phyloP scores from a whole-genome alignment of 1,140 invertebrate genomes.

The Nautilus pompilius region DNA sequence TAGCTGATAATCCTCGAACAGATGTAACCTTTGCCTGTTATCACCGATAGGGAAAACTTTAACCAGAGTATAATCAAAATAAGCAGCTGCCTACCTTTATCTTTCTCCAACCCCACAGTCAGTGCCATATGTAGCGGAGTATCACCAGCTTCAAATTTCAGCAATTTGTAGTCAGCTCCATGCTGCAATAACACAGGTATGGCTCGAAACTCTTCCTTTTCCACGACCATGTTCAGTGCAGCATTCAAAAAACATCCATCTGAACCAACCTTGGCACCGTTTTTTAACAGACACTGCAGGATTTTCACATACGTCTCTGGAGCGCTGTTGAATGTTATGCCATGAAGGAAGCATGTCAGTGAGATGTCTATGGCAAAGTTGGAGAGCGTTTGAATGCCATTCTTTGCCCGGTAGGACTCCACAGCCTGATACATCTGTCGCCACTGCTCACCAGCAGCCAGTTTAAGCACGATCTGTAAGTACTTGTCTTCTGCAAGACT shows the following conservation, averaged over 20 bases:
- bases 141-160: slow-evolving; percentile 27
- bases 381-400: slow-evolving; percentile 9
- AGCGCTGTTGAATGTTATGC: slow-evolving; percentile 5
- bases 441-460: slow-evolving; percentile 28
- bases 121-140: slow-evolving; percentile 41
- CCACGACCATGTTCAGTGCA: slow-evolving; percentile 19
- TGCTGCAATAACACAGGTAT: slow-evolving; percentile 24
- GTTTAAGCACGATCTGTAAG: slow-evolving; percentile 17
- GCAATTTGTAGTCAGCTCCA: slow-evolving; percentile 19
- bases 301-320: slow-evolving; percentile 18
- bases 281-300: slow-evolving; percentile 14
- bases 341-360: slow-evolving; percentile 9
- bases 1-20: neutral
- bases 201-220: slow-evolving; percentile 28
- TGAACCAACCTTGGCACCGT: slow-evolving; percentile 12
- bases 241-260: neutral
- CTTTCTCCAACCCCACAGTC: slow-evolving; percentile 26
- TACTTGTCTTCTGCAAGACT: slow-evolving; percentile 14
- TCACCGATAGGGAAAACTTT: neutral
- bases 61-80: neutral
- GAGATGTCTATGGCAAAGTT: slow-evolving; percentile 27
- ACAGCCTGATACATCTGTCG: slow-evolving; percentile 27
- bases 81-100: slow-evolving; percentile 27
- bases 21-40: neutral
- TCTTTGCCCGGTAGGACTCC: slow-evolving; percentile 15